These are phyloP conservation scores for Stegodyphus mimosarum DNA, from an alignment of 1,140 invertebrate species.

Conservation along the genomic window DNA sequence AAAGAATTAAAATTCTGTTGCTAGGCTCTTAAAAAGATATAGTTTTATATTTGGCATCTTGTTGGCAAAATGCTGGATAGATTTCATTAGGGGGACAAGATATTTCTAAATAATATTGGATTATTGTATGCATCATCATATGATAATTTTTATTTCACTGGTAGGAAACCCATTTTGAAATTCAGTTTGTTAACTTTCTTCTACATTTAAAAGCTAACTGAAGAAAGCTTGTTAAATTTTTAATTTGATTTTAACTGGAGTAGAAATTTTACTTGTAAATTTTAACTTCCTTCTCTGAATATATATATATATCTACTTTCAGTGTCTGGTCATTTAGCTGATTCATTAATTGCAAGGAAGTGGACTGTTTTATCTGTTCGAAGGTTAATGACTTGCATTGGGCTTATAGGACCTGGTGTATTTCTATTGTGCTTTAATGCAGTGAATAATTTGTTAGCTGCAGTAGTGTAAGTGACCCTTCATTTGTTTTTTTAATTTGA, in stretches of 20 bases:
- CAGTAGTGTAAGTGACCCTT: slow-evolving; percentile 75
- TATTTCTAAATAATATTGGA: too few species aligned
- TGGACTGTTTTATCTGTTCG: slow-evolving; percentile 81
- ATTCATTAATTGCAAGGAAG: slow-evolving; percentile 75
- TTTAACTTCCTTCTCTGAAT: not conserved
- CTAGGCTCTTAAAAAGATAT: too few species aligned
- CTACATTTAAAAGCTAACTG: too few species aligned
- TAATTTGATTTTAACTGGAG: too few species aligned
- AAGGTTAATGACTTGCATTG: slow-evolving; percentile 81
- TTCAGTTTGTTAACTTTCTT: slow-evolving; percentile 22
- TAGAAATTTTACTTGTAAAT: not conserved
- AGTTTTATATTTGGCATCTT: too few species aligned
- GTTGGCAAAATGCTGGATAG: too few species aligned
- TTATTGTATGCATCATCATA: too few species aligned
- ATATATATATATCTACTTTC: not conserved
- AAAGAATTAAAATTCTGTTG: too few species aligned
- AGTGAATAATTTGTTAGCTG: slow-evolving; percentile 78
- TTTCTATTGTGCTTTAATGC: slow-evolving; percentile 81
- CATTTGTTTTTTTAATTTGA: not conserved
- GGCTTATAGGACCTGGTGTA: slow-evolving; percentile 79
- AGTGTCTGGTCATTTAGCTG: slow-evolving; percentile 81
- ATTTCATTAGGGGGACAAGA: too few species aligned
- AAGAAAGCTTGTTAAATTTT: slow-evolving; percentile 15
- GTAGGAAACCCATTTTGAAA: not conserved
- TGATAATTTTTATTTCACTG: too few species aligned